phyloP scores from a whole-genome alignment of 2,888 invertebrate species.

The Ophioninae sp. region DNA sequence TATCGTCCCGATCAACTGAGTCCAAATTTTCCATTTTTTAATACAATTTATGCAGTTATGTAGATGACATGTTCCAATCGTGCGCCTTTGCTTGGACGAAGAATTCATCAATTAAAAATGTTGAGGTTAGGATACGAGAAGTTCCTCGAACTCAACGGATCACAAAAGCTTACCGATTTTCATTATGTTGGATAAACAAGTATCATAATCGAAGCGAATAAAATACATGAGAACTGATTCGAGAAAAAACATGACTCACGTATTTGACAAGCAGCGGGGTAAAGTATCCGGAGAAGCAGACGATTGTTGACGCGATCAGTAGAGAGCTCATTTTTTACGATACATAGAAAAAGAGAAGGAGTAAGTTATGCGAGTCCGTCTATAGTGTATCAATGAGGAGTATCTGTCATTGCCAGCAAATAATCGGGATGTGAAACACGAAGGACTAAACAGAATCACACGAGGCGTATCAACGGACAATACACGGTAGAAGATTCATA shows the following conservation, averaged over 20 bases:
- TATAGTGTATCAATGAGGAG: background rate
- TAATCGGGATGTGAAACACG: background rate
- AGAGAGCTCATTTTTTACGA: slow-evolving; percentile 69
- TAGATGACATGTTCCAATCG: too few relatives aligned
- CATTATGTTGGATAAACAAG: background rate
- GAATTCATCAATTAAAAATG: background rate
- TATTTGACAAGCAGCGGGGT: slow-evolving; percentile 72
- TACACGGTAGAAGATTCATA: background rate
- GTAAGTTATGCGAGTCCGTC: background rate
- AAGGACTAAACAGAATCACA: background rate
- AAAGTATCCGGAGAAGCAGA: slow-evolving; percentile 71
- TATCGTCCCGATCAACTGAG: slow-evolving; percentile 68
- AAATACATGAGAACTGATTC: background rate
- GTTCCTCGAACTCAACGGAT: background rate
- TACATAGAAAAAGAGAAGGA: background rate
- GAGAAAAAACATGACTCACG: slow-evolving; percentile 68
- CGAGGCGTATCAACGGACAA: background rate
- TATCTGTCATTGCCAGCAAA: background rate
- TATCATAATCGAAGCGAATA: background rate
- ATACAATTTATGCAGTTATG: background rate
- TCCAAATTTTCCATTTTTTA: slow-evolving; percentile 1
- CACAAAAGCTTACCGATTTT: background rate
- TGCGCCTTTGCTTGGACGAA: too few relatives aligned
- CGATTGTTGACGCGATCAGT: slow-evolving; percentile 72
- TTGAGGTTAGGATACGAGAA: background rate